Conservation (phyloP, 2,888 invertebrate species). For the Metopia argyrocephala region DNA sequence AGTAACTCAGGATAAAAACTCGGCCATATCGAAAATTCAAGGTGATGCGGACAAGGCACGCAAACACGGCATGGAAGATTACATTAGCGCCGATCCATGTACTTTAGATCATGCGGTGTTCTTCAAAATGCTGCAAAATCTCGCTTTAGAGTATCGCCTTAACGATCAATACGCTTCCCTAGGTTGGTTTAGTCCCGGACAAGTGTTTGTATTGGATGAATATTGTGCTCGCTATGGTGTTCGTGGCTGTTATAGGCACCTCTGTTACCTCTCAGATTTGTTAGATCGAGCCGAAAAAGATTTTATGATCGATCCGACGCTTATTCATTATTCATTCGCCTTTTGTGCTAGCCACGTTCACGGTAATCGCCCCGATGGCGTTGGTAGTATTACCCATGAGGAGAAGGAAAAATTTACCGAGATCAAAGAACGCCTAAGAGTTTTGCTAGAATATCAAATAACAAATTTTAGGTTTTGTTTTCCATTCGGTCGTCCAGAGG, state of each 20-base stretch:
- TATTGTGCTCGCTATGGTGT: constrained; percentile 99
- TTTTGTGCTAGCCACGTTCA: constrained; percentile 99
- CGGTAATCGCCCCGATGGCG: constrained; percentile 99
- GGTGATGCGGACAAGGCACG: constrained; percentile 88
- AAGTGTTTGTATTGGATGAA: constrained; percentile 98
- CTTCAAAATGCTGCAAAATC: constrained; percentile 94
- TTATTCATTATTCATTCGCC: constrained; percentile 99
- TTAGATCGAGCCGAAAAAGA: constrained; percentile 96
- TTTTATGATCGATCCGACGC: constrained; percentile 97
- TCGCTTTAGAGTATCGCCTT: constrained; percentile 95
- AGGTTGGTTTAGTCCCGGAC: constrained; percentile 99
- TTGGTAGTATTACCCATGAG: constrained; percentile 98
- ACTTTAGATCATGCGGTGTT: constrained; percentile 96
- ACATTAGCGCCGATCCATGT: constrained; percentile 99
- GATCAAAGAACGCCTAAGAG: constrained; percentile 95
- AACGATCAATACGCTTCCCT: constrained; percentile 99
- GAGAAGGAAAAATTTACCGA: constrained; percentile 99
- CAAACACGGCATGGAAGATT: constrained; percentile 99
- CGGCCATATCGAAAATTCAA: constrained; percentile 91
- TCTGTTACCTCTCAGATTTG: constrained; percentile 96
- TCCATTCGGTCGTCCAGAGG: constrained; percentile 99
- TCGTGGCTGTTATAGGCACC: constrained; percentile 96
- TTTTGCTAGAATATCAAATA: constrained; percentile 97
- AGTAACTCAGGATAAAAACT: constrained; percentile 90
- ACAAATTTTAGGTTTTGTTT: constrained; percentile 99